Base-by-base conservation (phyloP, 1,140 invertebrate species). In the Cephus cinctus region DNA sequence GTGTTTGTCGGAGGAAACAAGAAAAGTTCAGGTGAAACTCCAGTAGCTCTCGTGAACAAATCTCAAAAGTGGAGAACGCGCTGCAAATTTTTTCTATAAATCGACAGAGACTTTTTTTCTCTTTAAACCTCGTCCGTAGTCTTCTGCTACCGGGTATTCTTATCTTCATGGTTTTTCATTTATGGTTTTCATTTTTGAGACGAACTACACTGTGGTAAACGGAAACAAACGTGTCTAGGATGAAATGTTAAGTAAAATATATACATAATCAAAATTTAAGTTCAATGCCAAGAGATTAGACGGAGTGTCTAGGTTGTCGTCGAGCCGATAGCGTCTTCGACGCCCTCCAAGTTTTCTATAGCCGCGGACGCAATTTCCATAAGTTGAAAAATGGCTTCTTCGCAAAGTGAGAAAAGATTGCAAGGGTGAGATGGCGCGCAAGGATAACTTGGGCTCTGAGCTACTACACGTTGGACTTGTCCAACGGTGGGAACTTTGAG, bases 331-430 rank as follows among this genome's bases (percentile, higher is more conserved):
- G 51, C 47, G 49, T 38, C n/a, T n/a, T n/a, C n/a, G n/a, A n/a
- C n/a, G n/a, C n/a, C n/a, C n/a, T n/a, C 9, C 52, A 53, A 61
- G 56, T 65, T 59, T 61, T 48, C 46, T 58, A 51, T 52, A 44
- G 15, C 42, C 52, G 57, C 46, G 52, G 54, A 52, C 45, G 59
- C 58, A 64, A 71, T 75, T 73, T 73, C 70, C 69, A 71, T 73
- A 70, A 67, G 64, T 72, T 71, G 67, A 72, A 63, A 65, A 67
- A 73, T 70, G 63, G 69, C 57, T 61, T 54, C 55, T 55, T 61
- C 54, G 50, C 47, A 63, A 70, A 73, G 67, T 63, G 67, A 66
- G 67, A 65, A 69, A 69, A 69, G 67, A 71, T 72, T 63, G 63
- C 54, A 58, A 34, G 40, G 47, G 39, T 42, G 47, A 54, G 51